phyloP scores from a whole-genome alignment of 2,113 vertebrate species.

The Podiceps cristatus region DNA sequence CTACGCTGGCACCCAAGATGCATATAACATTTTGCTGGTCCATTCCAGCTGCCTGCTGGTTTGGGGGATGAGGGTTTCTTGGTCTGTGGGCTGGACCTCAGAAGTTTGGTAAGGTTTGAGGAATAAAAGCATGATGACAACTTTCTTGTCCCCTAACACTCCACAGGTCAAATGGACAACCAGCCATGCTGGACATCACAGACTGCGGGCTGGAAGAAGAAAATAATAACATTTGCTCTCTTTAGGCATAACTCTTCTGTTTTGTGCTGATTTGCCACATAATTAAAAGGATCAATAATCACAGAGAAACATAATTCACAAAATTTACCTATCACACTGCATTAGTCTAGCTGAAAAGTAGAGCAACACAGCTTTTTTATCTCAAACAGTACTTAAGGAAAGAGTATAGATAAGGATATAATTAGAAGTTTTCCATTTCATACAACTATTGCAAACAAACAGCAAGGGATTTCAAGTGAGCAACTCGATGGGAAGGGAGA shows the following conservation, averaged over 20 bases:
- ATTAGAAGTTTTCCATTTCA: slow-evolving; percentile 13
- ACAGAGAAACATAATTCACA: background rate
- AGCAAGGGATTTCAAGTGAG: background rate
- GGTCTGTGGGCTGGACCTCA: background rate
- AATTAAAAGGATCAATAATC: background rate
- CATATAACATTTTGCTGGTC: background rate
- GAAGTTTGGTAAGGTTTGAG: background rate
- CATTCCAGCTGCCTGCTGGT: background rate
- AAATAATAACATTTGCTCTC: background rate
- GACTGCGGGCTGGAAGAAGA: background rate
- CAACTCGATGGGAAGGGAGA: background rate
- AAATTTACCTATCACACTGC: background rate
- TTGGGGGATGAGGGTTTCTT: background rate
- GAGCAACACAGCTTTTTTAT: background rate
- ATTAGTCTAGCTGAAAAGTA: background rate
- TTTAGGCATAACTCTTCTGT: background rate
- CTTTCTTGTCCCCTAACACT: background rate
- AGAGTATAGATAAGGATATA: background rate
- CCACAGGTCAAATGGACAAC: background rate
- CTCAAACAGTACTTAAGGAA: background rate
- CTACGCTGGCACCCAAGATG: background rate
- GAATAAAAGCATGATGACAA: background rate
- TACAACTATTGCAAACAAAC: slow-evolving; percentile 2
- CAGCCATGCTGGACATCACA: background rate
- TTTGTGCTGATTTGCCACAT: background rate